Evolutionary conservation across 2,797 vertebrate genomes (phyloP).

Genomic region (Tokudaia tokunoshimensis): DNA sequence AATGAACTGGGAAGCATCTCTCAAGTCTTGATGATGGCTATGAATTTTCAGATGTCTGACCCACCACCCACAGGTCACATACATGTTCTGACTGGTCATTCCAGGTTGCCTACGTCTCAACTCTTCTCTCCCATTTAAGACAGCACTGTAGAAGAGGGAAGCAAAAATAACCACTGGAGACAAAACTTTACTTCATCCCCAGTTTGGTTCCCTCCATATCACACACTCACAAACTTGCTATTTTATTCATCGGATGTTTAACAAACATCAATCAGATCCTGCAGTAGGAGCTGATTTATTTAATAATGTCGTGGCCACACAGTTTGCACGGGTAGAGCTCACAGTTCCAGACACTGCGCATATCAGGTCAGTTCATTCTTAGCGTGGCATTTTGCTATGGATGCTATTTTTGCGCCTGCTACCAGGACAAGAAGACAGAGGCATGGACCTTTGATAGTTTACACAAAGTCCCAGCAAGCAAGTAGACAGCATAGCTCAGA

Average conservation of each 20-base stretch:
- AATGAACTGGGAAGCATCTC: not conserved
- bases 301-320: not conserved
- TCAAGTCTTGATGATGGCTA: not conserved
- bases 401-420: not conserved
- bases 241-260: conserved; percentile 18
- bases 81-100: not conserved
- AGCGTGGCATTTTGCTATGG: not conserved
- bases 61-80: not conserved
- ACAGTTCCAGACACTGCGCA: not conserved
- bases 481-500: not conserved
- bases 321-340: not conserved
- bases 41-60: not conserved
- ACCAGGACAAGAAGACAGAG: conserved; percentile 14
- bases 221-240: not conserved
- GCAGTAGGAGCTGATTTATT: not conserved
- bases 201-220: not conserved
- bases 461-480: not conserved
- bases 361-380: not conserved
- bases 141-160: not conserved
- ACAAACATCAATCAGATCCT: not conserved
- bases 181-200: not conserved
- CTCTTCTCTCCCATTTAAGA: not conserved
- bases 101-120: not conserved
- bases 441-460: not conserved
- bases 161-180: not conserved